Conservation (phyloP, 2,888 invertebrate species). For the Hydroisotoma schaefferi region DNA sequence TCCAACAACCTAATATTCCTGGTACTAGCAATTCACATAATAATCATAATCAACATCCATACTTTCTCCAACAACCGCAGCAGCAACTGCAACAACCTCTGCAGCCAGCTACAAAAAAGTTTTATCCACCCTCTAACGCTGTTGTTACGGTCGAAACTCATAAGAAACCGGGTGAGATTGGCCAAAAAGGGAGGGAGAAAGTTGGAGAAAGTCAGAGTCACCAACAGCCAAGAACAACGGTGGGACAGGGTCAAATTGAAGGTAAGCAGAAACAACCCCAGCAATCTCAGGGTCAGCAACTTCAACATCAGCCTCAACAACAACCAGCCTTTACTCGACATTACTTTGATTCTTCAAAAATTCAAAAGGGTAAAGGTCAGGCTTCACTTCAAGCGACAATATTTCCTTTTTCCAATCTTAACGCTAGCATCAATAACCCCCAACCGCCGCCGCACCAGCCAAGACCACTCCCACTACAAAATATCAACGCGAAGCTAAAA, state of each 20-base stretch:
- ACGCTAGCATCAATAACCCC: background rate
- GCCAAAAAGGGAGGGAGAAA: background rate
- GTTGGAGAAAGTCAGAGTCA: background rate
- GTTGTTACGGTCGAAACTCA: slow-evolving; percentile 28
- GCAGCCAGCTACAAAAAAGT: background rate
- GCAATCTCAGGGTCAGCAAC: slow-evolving; percentile 21
- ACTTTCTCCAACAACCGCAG: background rate
- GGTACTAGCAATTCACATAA: no score
- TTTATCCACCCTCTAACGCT: background rate
- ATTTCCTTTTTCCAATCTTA: background rate
- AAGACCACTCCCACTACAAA: slow-evolving; percentile 3
- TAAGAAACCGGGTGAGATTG: slow-evolving; percentile 15
- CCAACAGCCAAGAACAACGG: no score
- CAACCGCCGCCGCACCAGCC: slow-evolving; percentile 20
- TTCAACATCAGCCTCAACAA: slow-evolving; percentile 24
- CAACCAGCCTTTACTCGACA: slow-evolving; percentile 47
- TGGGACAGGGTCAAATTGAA: background rate
- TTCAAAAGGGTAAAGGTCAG: slow-evolving; percentile 8
- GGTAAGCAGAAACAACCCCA: slow-evolving; percentile 20
- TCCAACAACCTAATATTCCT: slow-evolving; percentile 6
- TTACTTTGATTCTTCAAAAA: slow-evolving; percentile 47
- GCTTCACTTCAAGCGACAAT: background rate
- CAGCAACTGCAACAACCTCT: slow-evolving; percentile 6
- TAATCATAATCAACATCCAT: background rate
- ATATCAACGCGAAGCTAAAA: background rate